phyloP scores from a whole-genome alignment of 2,113 vertebrate species.

The Scartelaos histophorus region DNA sequence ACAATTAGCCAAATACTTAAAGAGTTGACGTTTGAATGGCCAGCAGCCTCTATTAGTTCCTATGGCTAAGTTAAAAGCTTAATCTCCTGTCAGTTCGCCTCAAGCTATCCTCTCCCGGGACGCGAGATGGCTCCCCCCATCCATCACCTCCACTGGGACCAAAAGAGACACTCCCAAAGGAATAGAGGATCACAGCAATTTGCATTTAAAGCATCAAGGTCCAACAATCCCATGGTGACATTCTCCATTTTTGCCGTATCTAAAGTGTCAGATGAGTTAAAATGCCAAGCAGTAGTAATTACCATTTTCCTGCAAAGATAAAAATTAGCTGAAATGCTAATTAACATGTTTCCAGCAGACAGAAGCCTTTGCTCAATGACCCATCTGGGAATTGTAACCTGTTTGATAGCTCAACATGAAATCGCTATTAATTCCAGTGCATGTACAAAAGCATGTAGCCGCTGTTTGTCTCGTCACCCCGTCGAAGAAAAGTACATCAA shows the following conservation, averaged over 20 bases:
- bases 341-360: conserved; percentile 30
- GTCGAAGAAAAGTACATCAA: conserved; percentile 15
- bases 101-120: conserved; percentile 54
- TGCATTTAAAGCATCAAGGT: conserved; percentile 64
- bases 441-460: background rate
- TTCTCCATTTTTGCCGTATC: conserved; percentile 44
- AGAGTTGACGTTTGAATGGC: conserved; percentile 54
- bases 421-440: conserved; percentile 24
- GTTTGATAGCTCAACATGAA: conserved; percentile 35
- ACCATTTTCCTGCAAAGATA: conserved; percentile 30
- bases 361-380: conserved; percentile 10
- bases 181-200: conserved; percentile 60
- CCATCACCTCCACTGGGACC: conserved; percentile 66
- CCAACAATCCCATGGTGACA: conserved; percentile 60
- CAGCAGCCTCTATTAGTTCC: conserved; percentile 59
- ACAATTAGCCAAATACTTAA: conserved; percentile 62
- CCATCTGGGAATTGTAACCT: conserved; percentile 12
- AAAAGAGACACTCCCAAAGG: conserved; percentile 54
- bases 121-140: conserved; percentile 53
- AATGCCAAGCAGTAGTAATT: conserved; percentile 49
- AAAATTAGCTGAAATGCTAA: conserved; percentile 38
- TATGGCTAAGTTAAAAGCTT: conserved; percentile 46
- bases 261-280: conserved; percentile 42
- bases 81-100: conserved; percentile 66
- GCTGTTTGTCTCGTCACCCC: conserved; percentile 18